These are phyloP conservation scores for Amblyopsis rosae DNA, from an alignment of 2,113 vertebrate genomes.

Conservation along the genomic window DNA sequence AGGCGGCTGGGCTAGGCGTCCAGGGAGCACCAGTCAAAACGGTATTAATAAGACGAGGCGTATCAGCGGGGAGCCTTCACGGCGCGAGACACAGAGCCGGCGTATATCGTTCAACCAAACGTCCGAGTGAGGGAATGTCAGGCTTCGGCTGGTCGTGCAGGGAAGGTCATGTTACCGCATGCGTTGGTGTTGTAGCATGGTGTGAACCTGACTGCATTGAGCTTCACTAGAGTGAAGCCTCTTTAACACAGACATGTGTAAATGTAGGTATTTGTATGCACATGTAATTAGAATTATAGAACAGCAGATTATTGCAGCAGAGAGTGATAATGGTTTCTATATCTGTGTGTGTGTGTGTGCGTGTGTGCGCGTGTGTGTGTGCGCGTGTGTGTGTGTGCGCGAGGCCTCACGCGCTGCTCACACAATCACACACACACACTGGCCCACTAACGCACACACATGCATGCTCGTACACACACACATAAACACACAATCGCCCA, in stretches of 20 bases:
- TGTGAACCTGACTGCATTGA: neutral
- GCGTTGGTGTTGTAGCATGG: neutral
- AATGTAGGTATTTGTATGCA: too few relatives aligned
- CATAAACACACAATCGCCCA: too few relatives aligned
- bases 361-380: too few relatives aligned
- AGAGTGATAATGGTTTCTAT: neutral
- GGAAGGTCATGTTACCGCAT: neutral
- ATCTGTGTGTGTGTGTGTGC: neutral
- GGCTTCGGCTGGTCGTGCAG: constrained; percentile 6
- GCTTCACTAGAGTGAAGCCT: neutral
- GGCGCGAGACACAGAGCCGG: neutral
- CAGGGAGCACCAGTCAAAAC: constrained; percentile 58
- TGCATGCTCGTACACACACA: too few relatives aligned
- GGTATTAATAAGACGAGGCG: constrained; percentile 54
- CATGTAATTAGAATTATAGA: neutral
- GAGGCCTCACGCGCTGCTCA: too few relatives aligned
- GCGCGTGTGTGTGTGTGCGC: too few relatives aligned
- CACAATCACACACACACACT: too few relatives aligned
- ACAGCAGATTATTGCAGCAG: neutral
- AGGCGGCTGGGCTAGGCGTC: constrained; percentile 43
- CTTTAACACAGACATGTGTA: neutral
- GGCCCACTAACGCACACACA: too few relatives aligned
- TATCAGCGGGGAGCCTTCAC: constrained; percentile 22
- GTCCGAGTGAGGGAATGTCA: neutral
- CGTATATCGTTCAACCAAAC: neutral